Conservation (phyloP, 2,888 invertebrate species). For the Rugalucina vietnamica region DNA sequence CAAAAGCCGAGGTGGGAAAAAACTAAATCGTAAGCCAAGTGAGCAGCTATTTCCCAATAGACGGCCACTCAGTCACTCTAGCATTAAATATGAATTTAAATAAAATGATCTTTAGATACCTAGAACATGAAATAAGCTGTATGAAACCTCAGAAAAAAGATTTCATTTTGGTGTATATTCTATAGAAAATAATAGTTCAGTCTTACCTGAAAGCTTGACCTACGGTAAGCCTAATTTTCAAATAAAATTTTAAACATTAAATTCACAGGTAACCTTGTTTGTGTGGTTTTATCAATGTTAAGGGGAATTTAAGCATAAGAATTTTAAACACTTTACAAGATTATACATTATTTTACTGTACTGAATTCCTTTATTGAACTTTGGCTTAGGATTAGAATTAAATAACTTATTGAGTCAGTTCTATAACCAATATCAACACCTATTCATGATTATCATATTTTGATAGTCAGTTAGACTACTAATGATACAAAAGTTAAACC, state of each 20-base stretch:
- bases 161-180: too few species aligned
- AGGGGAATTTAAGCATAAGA: background rate
- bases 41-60: too few species aligned
- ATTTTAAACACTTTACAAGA: background rate
- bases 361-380: background rate
- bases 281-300: background rate
- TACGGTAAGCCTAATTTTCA: background rate
- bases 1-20: too few species aligned
- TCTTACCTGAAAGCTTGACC: background rate
- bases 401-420: background rate
- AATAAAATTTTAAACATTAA: background rate
- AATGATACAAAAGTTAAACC: too few species aligned
- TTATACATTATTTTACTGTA: background rate
- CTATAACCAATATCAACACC: slow-evolving; percentile 6
- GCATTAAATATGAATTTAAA: too few species aligned
- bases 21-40: too few species aligned
- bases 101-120: too few species aligned
- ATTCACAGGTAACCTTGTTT: background rate
- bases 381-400: background rate
- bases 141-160: background rate
- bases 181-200: too few species aligned
- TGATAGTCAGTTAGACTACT: background rate
- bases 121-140: too few species aligned
- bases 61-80: too few species aligned
- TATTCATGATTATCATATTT: slow-evolving; percentile 1